Base-by-base conservation (phyloP, 2,113 vertebrate species). In the Delphinapterus leucas region DNA sequence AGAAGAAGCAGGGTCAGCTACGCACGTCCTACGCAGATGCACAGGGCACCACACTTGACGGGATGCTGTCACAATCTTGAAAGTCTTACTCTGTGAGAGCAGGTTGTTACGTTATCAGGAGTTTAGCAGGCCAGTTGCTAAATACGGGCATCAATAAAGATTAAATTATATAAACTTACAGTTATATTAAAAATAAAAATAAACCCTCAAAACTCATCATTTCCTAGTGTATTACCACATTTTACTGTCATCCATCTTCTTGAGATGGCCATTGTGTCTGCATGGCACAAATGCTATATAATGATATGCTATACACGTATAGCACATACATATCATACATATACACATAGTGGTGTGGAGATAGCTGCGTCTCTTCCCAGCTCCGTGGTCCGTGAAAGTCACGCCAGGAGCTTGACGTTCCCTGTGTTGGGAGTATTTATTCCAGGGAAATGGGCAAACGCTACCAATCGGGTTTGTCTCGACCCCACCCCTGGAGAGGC, bases 71-170 rank as follows among this genome's bases (percentile, higher is more conserved):
- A 5, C 31, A 6, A 0, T 21, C 67, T 33, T 68, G 67, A 94
- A 36, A 53, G 17, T 71, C 47, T 80, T 84, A 44, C 38, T 23
- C 65, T 67, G 26, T 3, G 41, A 83, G 26, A 49, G 58, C 38
- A 36, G 20, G 65, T 18, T 83, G 41, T 44, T 85, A 49, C 33
- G 12, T 53, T 85, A 58, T 44, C 10, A 79, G 26, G 33, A 67
- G 47, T 58, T 91, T 61, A 77, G 28, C 31, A 58, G 88, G 65
- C 44, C 74, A 23, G 18, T 70, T 80, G 63, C 94, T 92, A 71
- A 88, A 74, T 10, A 53, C 6, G n/a, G 28, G 80, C 53, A 53
- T 61, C 70, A 74, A 73, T 71, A 90, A 94, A 88, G 36, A 53
- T 79, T 58, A 36, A 47, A 36, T 65, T 61, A 12, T 36, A 13